A percentile compares a stretch with the other conserved stretches of the same genome.
Evolutionary conservation across 1,140 invertebrate species (phyloP).

Genomic region (Papilio polytes): DNA sequence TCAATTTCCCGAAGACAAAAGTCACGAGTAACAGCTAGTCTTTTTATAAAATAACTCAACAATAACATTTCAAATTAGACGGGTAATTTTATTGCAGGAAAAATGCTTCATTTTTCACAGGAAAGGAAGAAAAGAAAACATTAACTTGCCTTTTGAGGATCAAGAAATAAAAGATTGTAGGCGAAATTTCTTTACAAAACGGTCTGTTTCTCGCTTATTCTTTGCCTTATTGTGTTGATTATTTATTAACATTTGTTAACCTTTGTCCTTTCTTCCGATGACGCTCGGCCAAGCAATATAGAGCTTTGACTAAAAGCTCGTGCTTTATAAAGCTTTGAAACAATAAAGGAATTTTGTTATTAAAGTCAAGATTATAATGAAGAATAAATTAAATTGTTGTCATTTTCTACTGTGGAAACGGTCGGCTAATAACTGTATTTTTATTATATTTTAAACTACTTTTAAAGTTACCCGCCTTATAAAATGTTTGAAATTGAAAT

Average conservation of each 20-base stretch:
- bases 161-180: slow-evolving; percentile 12
- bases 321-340: slow-evolving; percentile 31
- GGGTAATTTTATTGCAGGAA: not conserved
- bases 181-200: not conserved
- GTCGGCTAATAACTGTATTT: not conserved
- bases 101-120: not conserved
- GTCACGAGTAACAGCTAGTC: too few species aligned
- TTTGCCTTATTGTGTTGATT: not conserved
- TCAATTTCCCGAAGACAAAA: too few species aligned
- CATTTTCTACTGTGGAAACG: not conserved
- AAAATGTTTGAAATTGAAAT: not conserved
- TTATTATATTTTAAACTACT: not conserved
- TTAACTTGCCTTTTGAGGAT: slow-evolving; percentile 17
- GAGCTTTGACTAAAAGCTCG: slow-evolving; percentile 9
- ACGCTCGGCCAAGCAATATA: slow-evolving; percentile 1
- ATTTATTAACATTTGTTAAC: slow-evolving; percentile 18
- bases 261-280: slow-evolving; percentile 11
- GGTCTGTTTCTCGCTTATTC: not conserved
- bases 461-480: not conserved
- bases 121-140: not conserved
- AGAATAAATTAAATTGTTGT: slow-evolving; percentile 9
- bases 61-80: not conserved
- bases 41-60: too few species aligned
- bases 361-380: slow-evolving; percentile 15
- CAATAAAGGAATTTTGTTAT: slow-evolving; percentile 31